Conservation (phyloP, 2,113 vertebrate genomes). For the Notiomystis cincta region DNA sequence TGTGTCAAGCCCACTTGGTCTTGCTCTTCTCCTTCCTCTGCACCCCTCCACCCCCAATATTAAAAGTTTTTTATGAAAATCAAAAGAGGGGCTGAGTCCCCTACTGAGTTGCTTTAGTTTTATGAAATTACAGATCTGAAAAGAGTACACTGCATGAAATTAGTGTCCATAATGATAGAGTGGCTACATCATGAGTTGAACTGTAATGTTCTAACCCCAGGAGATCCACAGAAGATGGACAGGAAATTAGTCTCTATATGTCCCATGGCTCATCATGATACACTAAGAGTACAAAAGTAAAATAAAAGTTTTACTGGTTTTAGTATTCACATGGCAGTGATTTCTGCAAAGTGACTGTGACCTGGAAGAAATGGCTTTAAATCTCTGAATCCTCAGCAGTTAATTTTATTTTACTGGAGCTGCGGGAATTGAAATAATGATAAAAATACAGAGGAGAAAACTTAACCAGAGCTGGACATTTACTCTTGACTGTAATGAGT, state of each 20-base stretch:
- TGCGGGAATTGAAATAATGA: neutral
- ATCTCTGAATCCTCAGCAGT: neutral
- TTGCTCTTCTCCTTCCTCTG: neutral
- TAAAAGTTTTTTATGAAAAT: neutral
- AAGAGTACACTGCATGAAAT: neutral
- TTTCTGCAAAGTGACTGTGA: neutral
- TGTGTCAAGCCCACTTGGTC: neutral
- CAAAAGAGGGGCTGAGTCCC: neutral
- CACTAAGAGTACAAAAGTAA: neutral
- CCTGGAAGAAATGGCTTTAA: neutral
- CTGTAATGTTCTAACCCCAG: neutral
- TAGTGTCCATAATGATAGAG: neutral
- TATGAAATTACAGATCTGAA: neutral
- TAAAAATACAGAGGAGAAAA: neutral
- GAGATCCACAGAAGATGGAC: neutral
- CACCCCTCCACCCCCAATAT: neutral
- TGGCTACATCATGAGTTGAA: neutral
- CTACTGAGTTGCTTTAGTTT: neutral
- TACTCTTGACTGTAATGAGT: neutral
- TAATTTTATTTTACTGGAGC: neutral
- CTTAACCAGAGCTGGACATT: neutral
- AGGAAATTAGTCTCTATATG: neutral
- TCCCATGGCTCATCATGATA: neutral
- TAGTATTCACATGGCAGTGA: neutral
- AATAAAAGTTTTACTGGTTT: neutral